phyloP scores from a whole-genome alignment of 2,113 vertebrate species.

The Peromyscus leucopus region DNA sequence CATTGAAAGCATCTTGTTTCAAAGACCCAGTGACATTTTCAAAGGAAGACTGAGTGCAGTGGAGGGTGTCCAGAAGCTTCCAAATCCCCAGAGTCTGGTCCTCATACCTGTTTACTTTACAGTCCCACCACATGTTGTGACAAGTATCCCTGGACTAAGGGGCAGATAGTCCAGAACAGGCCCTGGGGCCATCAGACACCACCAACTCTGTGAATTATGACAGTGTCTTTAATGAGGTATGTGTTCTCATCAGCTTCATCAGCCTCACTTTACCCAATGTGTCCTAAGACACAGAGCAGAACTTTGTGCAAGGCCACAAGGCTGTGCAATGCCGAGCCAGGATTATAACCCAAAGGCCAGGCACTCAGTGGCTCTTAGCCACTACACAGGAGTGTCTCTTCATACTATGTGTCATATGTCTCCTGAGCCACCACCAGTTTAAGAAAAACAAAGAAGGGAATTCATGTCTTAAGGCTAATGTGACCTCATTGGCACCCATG shows the following conservation, averaged over 20 bases:
- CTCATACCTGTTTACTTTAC: neutral
- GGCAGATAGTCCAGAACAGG: neutral
- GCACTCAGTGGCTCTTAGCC: neutral
- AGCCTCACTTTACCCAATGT: neutral
- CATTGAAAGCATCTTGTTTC: neutral
- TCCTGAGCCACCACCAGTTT: neutral
- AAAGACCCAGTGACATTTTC: neutral
- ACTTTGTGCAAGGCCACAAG: neutral
- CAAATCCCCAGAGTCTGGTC: neutral
- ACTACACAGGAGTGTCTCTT: neutral
- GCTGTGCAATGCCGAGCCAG: neutral
- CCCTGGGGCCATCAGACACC: rapidly evolving
- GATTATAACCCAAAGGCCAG: neutral
- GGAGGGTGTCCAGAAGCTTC: neutral
- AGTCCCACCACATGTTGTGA: rapidly evolving
- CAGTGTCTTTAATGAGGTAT: neutral
- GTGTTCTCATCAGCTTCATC: no score
- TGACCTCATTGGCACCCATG: neutral
- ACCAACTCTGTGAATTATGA: neutral
- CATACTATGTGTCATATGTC: rapidly evolving
- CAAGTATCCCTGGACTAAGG: no score
- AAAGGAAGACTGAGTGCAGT: neutral
- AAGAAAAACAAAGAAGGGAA: neutral
- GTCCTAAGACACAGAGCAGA: neutral
- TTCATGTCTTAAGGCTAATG: rapidly evolving